Conservation (phyloP, 2,113 vertebrate genomes). For the Grammomys surdaster region DNA sequence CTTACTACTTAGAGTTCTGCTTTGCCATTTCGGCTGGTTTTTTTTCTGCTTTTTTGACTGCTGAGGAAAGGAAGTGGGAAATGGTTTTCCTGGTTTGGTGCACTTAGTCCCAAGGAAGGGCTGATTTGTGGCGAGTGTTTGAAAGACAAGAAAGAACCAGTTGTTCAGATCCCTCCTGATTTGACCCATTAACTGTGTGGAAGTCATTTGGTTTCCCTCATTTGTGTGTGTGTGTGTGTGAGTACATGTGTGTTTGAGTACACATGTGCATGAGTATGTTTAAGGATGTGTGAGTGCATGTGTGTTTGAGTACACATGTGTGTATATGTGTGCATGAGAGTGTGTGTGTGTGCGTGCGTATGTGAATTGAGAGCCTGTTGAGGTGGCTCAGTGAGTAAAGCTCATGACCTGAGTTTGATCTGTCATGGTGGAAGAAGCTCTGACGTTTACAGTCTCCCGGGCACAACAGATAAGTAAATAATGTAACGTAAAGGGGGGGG, state of each 20-base stretch:
- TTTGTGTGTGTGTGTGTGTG: neutral
- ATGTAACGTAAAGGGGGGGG: neutral
- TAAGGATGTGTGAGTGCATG: neutral
- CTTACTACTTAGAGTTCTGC: constrained; percentile 45
- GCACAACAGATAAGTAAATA: neutral
- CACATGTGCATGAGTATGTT: no score
- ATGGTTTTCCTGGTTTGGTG: constrained; percentile 43
- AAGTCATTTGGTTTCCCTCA: constrained; percentile 59
- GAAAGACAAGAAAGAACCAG: constrained; percentile 4
- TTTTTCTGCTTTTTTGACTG: constrained; percentile 56
- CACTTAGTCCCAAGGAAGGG: constrained; percentile 52
- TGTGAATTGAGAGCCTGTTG: neutral
- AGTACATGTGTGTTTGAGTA: neutral
- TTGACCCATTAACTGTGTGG: constrained; percentile 52
- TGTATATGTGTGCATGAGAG: neutral
- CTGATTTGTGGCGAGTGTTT: constrained; percentile 50
- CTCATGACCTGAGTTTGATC: neutral
- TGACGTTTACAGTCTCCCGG: neutral
- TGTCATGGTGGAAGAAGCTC: neutral
- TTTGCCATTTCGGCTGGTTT: constrained; percentile 15
- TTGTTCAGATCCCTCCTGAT: constrained; percentile 38
- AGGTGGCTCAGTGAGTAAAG: neutral
- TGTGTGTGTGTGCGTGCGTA: neutral
- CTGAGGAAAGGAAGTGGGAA: constrained; percentile 57
- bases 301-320: neutral